These are phyloP conservation scores for Oreochromis mossambicus DNA, from an alignment of 2,797 vertebrate species.

Conservation along the genomic window DNA sequence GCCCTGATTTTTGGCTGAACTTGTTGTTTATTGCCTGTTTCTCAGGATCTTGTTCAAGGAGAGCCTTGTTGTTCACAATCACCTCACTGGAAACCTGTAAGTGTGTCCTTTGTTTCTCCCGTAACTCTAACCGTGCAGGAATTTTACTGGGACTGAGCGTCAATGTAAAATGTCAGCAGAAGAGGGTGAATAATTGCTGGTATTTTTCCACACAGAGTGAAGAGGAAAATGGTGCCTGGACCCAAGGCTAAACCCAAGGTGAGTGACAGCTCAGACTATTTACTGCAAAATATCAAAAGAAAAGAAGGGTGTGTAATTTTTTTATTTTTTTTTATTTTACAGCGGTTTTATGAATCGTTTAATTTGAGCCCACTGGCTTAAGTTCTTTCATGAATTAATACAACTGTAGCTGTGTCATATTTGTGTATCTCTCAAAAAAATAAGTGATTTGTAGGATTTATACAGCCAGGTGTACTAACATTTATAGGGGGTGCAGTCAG, in stretches of 20 bases:
- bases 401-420: not conserved
- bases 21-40: conserved; percentile 7
- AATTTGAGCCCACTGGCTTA: not conserved
- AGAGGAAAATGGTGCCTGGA: conserved; percentile 88
- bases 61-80: conserved; percentile 91
- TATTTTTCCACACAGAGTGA: conserved; percentile 72
- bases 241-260: conserved; percentile 92
- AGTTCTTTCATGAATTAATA: not conserved
- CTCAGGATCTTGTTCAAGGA: conserved; percentile 95
- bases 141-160: not conserved
- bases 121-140: not conserved
- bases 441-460: not conserved
- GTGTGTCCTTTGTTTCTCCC: conserved; percentile 56
- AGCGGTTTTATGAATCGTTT: not conserved
- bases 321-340: not conserved
- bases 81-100: conserved; percentile 95
- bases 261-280: conserved; percentile 18
- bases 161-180: not conserved
- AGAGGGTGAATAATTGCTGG: not conserved
- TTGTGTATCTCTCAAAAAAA: not conserved
- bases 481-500: not conserved
- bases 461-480: not conserved
- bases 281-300: not conserved
- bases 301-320: not conserved
- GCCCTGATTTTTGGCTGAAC: not conserved